These are phyloP conservation scores for Epizoanthus stellaris DNA, from an alignment of 92 coral and sea anemone species.

Conservation along the genomic window DNA sequence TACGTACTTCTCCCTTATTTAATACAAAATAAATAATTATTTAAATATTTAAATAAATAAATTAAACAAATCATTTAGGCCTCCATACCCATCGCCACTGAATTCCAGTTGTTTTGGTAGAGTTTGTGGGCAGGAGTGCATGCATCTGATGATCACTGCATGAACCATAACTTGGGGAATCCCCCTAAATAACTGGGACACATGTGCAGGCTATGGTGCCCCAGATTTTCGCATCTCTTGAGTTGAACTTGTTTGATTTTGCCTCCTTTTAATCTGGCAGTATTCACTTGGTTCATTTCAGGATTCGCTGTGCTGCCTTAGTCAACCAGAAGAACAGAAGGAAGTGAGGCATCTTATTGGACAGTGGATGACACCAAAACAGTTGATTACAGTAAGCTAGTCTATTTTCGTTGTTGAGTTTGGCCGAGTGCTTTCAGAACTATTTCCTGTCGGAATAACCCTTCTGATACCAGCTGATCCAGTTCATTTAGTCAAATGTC, in stretches of 20 bases:
- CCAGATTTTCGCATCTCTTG: background rate
- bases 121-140: background rate
- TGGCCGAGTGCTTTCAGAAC: background rate
- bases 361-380: constrained; percentile 92
- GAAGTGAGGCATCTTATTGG: constrained; percentile 77
- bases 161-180: no score
- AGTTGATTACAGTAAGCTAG: constrained; percentile 77
- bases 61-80: background rate
- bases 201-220: background rate
- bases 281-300: background rate
- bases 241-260: no score
- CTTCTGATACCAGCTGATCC: no score
- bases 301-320: constrained; percentile 87
- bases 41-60: no score
- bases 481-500: no score
- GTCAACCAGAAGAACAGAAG: constrained; percentile 73
- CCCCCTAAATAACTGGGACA: no score
- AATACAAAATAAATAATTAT: no score
- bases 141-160: no score
- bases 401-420: background rate
- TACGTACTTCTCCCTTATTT: no score
- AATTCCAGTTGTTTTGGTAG: background rate
- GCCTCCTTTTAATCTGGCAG: no score
- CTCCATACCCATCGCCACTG: background rate
- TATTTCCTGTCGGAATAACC: no score